Base-by-base conservation (phyloP, 2,888 invertebrate genomes). In the Cinara cedri region DNA sequence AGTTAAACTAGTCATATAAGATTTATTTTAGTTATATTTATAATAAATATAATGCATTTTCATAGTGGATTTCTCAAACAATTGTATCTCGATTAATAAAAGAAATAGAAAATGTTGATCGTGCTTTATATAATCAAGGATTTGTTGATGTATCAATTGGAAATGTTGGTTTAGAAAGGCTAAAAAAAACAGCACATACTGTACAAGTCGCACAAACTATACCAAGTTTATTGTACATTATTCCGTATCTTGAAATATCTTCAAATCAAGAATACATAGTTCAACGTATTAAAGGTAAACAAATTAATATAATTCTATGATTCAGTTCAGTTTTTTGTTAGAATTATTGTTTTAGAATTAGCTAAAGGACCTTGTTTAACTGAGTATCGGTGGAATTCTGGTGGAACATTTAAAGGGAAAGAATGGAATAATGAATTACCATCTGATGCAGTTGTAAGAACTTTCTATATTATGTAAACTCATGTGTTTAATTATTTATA, bases 241-340 rank as follows among this genome's bases (percentile, higher is more conserved):
- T 95, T 72, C 93, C 93, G 1, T 97, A 94, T 86, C 87, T 97
- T 81, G 94, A 95, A 84, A 88, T 94, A 72, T 91, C 91, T 68
- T 88, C 91, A 21, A 94, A 96, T 87, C 96, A 96, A 86, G 92
- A 93, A 84, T 97, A 96, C 87, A 87, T 95, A 19, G 92, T 93
- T 68, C 90, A 90, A 82, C 88, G 97, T 83, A 91, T 96, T 51
- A 88, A 89, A 84, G 89, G 89, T 88, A 80, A 74, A 78, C 66
- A 63, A 34, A 42, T 81, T 51, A 34, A 19, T 34, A 21, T 60
- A 44, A 65, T 21, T 26, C 44, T 14, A 21, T 46, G 21, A 1
- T 26, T 44, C 46, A 42, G 19, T 54, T 1, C 1, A 1, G 54
- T 16, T 60, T n/a, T 24, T 21, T 51, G 63, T 81, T 66, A 16